These are phyloP conservation scores for Carabus problematicus DNA, from an alignment of 2,888 invertebrate species.

Conservation along the genomic window DNA sequence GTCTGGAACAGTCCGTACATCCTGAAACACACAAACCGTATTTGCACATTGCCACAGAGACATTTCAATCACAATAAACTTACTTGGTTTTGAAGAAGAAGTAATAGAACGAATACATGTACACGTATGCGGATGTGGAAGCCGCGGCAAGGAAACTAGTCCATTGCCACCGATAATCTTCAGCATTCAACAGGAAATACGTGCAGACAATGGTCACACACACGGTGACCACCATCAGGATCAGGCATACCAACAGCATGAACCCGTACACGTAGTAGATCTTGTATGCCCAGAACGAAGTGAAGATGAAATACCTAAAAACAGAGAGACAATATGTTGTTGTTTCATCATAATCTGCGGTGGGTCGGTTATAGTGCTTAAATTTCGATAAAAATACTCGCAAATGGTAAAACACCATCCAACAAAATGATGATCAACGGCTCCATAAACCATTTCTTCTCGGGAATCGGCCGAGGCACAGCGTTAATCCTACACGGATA, in stretches of 20 bases:
- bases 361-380: conserved; percentile 62
- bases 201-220: conserved; percentile 99
- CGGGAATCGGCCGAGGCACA: conserved; percentile 96
- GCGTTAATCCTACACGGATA: conserved; percentile 98
- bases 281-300: conserved; percentile 99
- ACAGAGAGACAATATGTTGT: conserved; percentile 44
- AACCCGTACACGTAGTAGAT: conserved; percentile 99
- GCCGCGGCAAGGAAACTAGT: conserved; percentile 97
- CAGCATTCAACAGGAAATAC: conserved; percentile 98
- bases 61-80: conserved; percentile 58
- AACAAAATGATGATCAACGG: conserved; percentile 93
- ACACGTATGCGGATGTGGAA: conserved; percentile 96
- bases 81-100: conserved; percentile 99
- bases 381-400: conserved; percentile 99
- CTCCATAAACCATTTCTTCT: conserved; percentile 99
- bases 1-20: conserved; percentile 99
- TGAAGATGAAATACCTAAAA: conserved; percentile 99
- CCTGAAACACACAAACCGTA: conserved; percentile 62
- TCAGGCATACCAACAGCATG: conserved; percentile 95
- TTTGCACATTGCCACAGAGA: not conserved
- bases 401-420: conserved; percentile 97
- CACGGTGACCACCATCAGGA: conserved; percentile 96
- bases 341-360: too few species aligned
- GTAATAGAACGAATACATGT: conserved; percentile 98
- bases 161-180: conserved; percentile 99